Conservation (phyloP, 2,888 invertebrate species). For the Apotomis betuletana region DNA sequence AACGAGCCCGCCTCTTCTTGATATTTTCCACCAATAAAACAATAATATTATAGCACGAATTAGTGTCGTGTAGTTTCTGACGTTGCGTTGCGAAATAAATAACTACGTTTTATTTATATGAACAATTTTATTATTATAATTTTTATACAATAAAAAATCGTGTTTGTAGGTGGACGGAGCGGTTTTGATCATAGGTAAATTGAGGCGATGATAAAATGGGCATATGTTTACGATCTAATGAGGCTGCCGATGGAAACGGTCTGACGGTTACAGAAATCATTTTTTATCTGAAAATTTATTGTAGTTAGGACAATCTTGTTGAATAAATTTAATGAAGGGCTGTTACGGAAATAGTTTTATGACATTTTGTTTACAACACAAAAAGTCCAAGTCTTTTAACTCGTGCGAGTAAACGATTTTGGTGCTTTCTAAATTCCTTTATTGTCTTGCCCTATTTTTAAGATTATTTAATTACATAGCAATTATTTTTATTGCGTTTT, state of each 20-base stretch:
- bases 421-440: slow-evolving; percentile 23
- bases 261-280: slow-evolving; percentile 13
- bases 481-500: too few relatives aligned
- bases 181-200: slow-evolving; percentile 55
- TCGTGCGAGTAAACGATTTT: slow-evolving; percentile 16
- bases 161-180: slow-evolving; percentile 51
- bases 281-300: slow-evolving; percentile 19
- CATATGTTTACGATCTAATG: slow-evolving; percentile 30
- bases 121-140: slow-evolving; percentile 67
- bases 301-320: slow-evolving; percentile 9
- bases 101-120: slow-evolving; percentile 66
- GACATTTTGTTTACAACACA: slow-evolving; percentile 20
- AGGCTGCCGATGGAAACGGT: slow-evolving; percentile 1
- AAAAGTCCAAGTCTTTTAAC: neutral
- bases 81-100: slow-evolving; percentile 65
- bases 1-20: slow-evolving; percentile 65
- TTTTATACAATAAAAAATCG: slow-evolving; percentile 75
- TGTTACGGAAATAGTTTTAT: slow-evolving; percentile 25
- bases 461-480: too few relatives aligned
- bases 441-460: too few relatives aligned
- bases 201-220: slow-evolving; percentile 38
- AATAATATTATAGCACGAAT: slow-evolving; percentile 73
- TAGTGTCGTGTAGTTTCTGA: slow-evolving; percentile 64
- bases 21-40: slow-evolving; percentile 77
- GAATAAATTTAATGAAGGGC: slow-evolving; percentile 22